Conservation (phyloP, 2,113 vertebrate species). For the Triplophysa siluroides region DNA sequence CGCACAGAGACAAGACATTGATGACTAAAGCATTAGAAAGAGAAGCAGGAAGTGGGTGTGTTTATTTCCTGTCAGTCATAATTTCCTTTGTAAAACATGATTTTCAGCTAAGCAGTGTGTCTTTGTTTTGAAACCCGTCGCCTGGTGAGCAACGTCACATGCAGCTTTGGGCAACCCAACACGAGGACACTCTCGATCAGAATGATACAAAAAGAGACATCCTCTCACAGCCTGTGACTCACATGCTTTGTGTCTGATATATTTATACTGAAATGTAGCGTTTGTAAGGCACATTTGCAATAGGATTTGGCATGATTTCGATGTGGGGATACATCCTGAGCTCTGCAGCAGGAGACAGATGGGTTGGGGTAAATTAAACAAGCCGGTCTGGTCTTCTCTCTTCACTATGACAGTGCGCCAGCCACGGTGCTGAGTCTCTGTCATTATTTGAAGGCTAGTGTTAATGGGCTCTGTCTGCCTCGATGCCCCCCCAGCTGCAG, state of each 20-base stretch:
- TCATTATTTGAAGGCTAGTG: slow-evolving; percentile 44
- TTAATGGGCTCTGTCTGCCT: slow-evolving; percentile 39
- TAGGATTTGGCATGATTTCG: not conserved
- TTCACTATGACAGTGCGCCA: slow-evolving; percentile 30
- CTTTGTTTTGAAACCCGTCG: slow-evolving; percentile 13
- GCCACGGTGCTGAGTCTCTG: slow-evolving; percentile 18
- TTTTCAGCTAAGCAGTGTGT: slow-evolving; percentile 1
- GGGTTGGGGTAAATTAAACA: slow-evolving; percentile 48
- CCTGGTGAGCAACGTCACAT: slow-evolving; percentile 14
- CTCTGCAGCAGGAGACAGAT: slow-evolving; percentile 17
- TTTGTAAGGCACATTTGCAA: not conserved
- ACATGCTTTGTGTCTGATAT: slow-evolving; percentile 10
- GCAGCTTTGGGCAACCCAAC: not conserved
- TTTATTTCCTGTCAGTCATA: slow-evolving; percentile 32
- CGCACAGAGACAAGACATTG: slow-evolving; percentile 25
- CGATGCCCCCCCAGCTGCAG: not conserved
- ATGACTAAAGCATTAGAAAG: slow-evolving; percentile 27
- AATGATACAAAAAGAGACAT: slow-evolving; percentile 17
- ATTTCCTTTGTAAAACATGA: slow-evolving; percentile 25
- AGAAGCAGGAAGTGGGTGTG: slow-evolving; percentile 41
- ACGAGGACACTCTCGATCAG: not conserved
- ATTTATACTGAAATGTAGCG: not conserved
- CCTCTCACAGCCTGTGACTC: not conserved
- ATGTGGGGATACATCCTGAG: not conserved
- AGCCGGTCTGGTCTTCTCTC: slow-evolving; percentile 29